A percentile compares a stretch with the other conserved stretches of the same genome.
Conservation (phyloP, 2,113 vertebrate species). For the Larimichthys crocea region DNA sequence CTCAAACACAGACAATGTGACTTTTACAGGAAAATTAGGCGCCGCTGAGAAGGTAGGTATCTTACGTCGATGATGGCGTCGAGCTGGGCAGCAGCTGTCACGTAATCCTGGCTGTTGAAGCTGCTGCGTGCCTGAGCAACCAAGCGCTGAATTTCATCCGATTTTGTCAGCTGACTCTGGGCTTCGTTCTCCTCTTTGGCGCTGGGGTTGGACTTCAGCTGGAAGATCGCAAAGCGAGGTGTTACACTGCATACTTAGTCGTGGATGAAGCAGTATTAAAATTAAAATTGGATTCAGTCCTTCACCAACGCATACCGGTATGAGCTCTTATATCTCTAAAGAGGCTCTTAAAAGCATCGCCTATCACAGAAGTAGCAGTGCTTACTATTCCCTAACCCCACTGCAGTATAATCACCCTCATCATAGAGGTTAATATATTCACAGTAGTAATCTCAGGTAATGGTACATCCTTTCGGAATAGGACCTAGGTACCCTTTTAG, state of each 20-base stretch:
- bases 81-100: slow-evolving; percentile 85
- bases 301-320: not conserved
- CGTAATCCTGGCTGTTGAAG: slow-evolving; percentile 86
- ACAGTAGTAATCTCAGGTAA: slow-evolving; percentile 61
- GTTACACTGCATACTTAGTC: not conserved
- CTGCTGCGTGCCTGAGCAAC: slow-evolving; percentile 84
- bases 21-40: not conserved
- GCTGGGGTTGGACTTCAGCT: slow-evolving; percentile 93
- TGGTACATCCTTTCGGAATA: slow-evolving; percentile 58
- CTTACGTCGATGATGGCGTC: slow-evolving; percentile 92
- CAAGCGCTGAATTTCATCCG: slow-evolving; percentile 92
- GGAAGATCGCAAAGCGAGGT: slow-evolving; percentile 41
- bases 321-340: slow-evolving; percentile 17
- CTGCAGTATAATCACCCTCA: slow-evolving; percentile 53
- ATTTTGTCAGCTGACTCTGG: slow-evolving; percentile 89
- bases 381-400: slow-evolving; percentile 48
- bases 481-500: slow-evolving; percentile 33
- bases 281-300: not conserved
- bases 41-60: slow-evolving; percentile 22
- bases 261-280: not conserved
- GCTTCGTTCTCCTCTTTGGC: slow-evolving; percentile 92
- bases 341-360: slow-evolving; percentile 11
- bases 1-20: not conserved
- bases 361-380: slow-evolving; percentile 24
- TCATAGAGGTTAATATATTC: slow-evolving; percentile 56